Percentiles rank a stretch among this genome's conserved stretches.
Evolutionary conservation across 2,888 invertebrate genomes (phyloP).

Genomic region (Tiliacea citrago): DNA sequence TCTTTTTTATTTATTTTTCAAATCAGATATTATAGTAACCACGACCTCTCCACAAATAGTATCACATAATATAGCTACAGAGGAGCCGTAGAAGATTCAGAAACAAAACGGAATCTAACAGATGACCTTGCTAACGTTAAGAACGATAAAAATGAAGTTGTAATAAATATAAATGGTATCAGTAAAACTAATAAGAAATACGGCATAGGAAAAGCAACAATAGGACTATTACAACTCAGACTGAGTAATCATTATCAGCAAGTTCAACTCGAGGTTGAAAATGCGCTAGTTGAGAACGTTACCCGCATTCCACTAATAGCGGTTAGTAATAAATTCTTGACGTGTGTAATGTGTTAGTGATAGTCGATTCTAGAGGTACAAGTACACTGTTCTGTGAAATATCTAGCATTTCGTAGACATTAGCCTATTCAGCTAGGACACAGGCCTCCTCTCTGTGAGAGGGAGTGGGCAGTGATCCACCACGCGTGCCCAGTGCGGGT

Average conservation of each 20-base stretch:
- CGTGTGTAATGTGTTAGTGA: slow-evolving; percentile 36
- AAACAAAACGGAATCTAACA: neutral
- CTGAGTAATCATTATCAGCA: slow-evolving; percentile 32
- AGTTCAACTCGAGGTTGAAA: slow-evolving; percentile 13
- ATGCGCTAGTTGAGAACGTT: neutral
- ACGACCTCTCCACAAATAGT: neutral
- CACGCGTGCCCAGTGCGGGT: neutral
- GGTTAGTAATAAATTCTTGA: slow-evolving; percentile 43
- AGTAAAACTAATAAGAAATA: neutral
- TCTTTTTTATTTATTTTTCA: neutral
- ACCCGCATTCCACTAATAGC: slow-evolving; percentile 50
- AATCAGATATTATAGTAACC: neutral
- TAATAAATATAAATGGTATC: neutral
- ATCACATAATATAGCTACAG: accelerated
- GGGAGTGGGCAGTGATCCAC: neutral
- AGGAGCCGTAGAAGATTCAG: neutral
- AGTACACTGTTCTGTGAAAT: neutral
- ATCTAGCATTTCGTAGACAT: neutral
- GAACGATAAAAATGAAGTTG: neutral
- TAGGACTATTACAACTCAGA: neutral
- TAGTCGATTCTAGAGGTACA: slow-evolving; percentile 6
- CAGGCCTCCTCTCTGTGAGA: neutral
- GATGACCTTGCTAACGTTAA: neutral
- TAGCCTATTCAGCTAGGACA: neutral
- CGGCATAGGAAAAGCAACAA: neutral